Percentiles rank a stretch among this genome's conserved stretches.
Conservation (phyloP, 2,797 vertebrate species). For the Manis javanica region DNA sequence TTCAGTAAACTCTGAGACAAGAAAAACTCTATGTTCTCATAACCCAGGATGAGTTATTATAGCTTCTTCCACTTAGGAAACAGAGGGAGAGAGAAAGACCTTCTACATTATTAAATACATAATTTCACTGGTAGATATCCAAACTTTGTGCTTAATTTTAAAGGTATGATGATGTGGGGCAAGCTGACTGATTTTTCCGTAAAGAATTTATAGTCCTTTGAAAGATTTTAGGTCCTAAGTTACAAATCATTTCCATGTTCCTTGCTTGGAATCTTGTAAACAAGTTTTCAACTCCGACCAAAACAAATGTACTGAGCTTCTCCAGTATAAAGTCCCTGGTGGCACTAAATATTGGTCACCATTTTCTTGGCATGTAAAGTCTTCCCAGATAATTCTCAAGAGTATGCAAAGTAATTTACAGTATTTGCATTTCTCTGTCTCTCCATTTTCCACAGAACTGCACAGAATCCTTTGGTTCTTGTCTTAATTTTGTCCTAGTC, state of each 20-base stretch:
- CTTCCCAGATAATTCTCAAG: slow-evolving; percentile 53
- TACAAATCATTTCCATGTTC: background rate
- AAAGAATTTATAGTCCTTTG: background rate
- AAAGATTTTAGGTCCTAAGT: background rate
- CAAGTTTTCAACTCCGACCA: background rate
- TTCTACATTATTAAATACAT: background rate
- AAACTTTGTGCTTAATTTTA: background rate
- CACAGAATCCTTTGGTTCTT: background rate
- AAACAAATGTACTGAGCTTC: background rate
- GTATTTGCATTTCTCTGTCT: background rate
- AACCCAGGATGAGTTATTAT: background rate
- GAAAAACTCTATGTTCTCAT: background rate
- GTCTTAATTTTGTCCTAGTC: slow-evolving; percentile 21
- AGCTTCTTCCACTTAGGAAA: background rate
- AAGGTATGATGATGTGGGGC: background rate
- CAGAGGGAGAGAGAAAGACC: background rate
- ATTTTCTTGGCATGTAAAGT: slow-evolving; percentile 42
- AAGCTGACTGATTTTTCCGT: background rate
- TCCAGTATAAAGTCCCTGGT: background rate
- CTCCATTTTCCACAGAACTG: background rate
- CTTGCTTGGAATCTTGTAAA: slow-evolving; percentile 9
- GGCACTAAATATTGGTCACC: background rate
- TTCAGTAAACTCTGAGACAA: slow-evolving; percentile 19
- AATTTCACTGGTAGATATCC: background rate
- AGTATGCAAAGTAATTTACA: background rate